Evolutionary conservation across 2,797 vertebrate species (phyloP).

Genomic region (Lemur catta): DNA sequence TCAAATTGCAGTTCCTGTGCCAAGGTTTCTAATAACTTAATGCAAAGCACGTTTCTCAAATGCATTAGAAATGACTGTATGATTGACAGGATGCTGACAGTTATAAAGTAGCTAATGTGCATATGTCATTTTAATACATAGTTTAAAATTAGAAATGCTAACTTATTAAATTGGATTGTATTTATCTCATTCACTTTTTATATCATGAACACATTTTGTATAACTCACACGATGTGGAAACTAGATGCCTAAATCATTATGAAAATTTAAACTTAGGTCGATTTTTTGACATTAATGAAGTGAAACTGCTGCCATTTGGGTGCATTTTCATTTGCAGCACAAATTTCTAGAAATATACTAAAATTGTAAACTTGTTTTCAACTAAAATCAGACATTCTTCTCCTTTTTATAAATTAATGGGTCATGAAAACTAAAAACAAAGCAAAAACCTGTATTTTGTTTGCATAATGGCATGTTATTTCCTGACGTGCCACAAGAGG

Average conservation of each 20-base stretch:
- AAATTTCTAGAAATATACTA: not conserved
- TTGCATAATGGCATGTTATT: not conserved
- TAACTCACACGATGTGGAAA: not conserved
- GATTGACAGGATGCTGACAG: slow-evolving; percentile 35
- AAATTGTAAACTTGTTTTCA: not conserved
- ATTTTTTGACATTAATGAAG: slow-evolving; percentile 42
- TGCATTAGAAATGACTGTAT: slow-evolving; percentile 55
- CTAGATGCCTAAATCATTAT: not conserved
- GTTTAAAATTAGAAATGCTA: slow-evolving; percentile 43
- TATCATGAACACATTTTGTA: slow-evolving; percentile 19
- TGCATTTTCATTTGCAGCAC: not conserved
- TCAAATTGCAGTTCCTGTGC: slow-evolving; percentile 11
- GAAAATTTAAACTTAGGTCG: slow-evolving; percentile 47
- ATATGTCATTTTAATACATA: slow-evolving; percentile 25
- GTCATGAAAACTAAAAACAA: not conserved
- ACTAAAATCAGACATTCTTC: slow-evolving; percentile 10
- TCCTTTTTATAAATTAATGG: not conserved
- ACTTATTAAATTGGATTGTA: slow-evolving; percentile 50
- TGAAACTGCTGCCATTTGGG: not conserved
- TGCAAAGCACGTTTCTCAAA: slow-evolving; percentile 45
- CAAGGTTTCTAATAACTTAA: slow-evolving; percentile 20
- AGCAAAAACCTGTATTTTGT: not conserved
- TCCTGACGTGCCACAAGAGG: slow-evolving; percentile 62
- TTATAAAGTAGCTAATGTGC: slow-evolving; percentile 45
- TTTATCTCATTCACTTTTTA: slow-evolving; percentile 26